A percentile compares a stretch with the other conserved stretches of the same genome.
Conservation (phyloP, 1,140 invertebrate genomes). For the Thaumatotibia leucotreta region DNA sequence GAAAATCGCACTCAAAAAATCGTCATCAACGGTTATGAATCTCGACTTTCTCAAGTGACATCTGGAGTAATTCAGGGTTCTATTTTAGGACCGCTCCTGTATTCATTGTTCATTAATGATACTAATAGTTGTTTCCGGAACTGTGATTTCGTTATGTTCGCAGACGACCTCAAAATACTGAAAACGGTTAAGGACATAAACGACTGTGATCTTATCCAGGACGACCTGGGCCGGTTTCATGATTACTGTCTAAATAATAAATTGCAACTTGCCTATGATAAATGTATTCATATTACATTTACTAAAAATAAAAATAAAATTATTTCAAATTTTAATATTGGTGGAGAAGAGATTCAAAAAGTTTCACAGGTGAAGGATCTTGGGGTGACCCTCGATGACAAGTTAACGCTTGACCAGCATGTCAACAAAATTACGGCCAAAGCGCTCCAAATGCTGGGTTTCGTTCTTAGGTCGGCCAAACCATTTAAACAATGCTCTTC, state of each 20-base stretch:
- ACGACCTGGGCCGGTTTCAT: constrained; percentile 25
- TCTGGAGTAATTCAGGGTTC: constrained; percentile 39
- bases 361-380: constrained; percentile 22
- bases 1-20: constrained; percentile 24
- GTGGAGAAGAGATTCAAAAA: neutral
- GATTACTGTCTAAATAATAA: constrained; percentile 27
- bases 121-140: constrained; percentile 28
- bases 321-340: constrained; percentile 15
- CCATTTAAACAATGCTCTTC: constrained; percentile 20
- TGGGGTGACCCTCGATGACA: no score
- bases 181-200: constrained; percentile 1
- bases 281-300: constrained; percentile 32
- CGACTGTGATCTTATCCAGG: constrained; percentile 22
- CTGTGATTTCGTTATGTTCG: constrained; percentile 31
- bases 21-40: constrained; percentile 20
- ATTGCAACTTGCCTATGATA: constrained; percentile 22
- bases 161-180: constrained; percentile 50
- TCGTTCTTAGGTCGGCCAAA: constrained; percentile 18
- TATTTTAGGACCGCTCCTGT: constrained; percentile 38
- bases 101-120: constrained; percentile 45
- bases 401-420: no score
- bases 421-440: no score
- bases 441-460: no score
- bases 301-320: constrained; percentile 25
- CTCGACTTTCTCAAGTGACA: constrained; percentile 15